phyloP scores from a whole-genome alignment of 2,797 vertebrate species.

The Mormyrus proboscirostris region DNA sequence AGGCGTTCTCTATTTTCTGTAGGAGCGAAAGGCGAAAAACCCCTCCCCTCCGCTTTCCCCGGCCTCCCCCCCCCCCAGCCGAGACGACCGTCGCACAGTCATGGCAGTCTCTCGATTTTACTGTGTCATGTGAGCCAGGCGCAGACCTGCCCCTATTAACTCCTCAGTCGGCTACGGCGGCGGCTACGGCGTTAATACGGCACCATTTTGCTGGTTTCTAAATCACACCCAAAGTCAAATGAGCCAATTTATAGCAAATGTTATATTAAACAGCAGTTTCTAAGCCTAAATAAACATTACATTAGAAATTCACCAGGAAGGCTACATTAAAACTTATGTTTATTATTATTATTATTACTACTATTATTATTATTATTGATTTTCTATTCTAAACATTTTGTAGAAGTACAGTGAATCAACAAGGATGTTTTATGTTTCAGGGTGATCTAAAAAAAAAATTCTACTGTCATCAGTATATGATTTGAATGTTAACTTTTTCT shows the following conservation, averaged over 20 bases:
- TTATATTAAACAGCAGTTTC: background rate
- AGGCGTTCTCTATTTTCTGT: background rate
- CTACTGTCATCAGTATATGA: background rate
- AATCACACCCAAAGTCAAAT: background rate
- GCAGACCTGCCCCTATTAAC: background rate
- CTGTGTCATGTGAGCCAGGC: conserved; percentile 38
- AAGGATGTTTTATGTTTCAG: background rate
- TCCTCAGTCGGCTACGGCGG: background rate
- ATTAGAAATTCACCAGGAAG: background rate
- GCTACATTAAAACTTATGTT: background rate
- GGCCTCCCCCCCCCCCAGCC: conserved; percentile 12
- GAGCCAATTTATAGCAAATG: background rate
- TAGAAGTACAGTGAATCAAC: background rate
- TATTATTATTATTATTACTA: too few species aligned
- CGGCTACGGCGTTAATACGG: background rate
- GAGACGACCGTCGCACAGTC: conserved; percentile 54
- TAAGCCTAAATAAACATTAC: background rate
- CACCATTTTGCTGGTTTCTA: background rate
- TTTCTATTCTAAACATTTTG: background rate
- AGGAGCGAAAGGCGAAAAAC: conserved; percentile 22
- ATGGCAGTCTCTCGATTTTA: conserved; percentile 68
- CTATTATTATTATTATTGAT: background rate
- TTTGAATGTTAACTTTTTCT: background rate
- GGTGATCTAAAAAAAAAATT: background rate
- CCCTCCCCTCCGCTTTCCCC: conserved; percentile 51